phyloP scores from a whole-genome alignment of 2,797 vertebrate species.

The Tapirus indicus region DNA sequence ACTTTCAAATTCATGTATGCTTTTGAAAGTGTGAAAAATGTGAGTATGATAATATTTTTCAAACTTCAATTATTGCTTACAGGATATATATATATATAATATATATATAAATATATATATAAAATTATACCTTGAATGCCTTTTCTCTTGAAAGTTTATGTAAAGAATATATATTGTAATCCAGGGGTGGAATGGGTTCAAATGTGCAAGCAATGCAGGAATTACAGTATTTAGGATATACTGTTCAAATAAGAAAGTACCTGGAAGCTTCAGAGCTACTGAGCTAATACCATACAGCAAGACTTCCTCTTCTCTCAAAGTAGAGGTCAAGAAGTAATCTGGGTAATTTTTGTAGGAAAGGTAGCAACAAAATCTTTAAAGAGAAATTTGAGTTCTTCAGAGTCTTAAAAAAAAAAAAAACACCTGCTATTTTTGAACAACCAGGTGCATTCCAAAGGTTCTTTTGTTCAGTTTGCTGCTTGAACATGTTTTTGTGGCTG shows the following conservation, averaged over 20 bases:
- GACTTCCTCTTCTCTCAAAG: background rate
- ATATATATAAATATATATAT: background rate
- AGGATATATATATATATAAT: background rate
- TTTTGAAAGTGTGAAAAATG: constrained; percentile 52
- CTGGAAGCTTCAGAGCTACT: background rate
- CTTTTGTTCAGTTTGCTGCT: constrained; percentile 68
- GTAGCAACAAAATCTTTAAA: constrained; percentile 54
- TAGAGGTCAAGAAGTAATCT: constrained; percentile 28
- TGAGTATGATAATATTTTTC: background rate
- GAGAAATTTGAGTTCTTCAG: constrained; percentile 36
- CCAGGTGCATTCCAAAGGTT: constrained; percentile 61
- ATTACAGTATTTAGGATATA: background rate
- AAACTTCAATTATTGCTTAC: background rate
- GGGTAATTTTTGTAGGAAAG: constrained; percentile 48
- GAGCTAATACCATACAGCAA: background rate
- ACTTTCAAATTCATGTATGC: background rate
- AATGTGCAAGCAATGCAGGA: constrained; percentile 13
- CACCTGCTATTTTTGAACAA: constrained; percentile 62
- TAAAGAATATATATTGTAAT: background rate
- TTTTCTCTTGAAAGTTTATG: constrained; percentile 15
- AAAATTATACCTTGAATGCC: background rate
- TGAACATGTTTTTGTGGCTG: constrained; percentile 32
- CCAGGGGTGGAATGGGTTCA: background rate
- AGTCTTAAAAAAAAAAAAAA: background rate
- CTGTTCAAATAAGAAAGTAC: background rate